These are phyloP conservation scores for Amphiduros pacificus DNA, from an alignment of 2,888 invertebrate genomes.

Conservation along the genomic window DNA sequence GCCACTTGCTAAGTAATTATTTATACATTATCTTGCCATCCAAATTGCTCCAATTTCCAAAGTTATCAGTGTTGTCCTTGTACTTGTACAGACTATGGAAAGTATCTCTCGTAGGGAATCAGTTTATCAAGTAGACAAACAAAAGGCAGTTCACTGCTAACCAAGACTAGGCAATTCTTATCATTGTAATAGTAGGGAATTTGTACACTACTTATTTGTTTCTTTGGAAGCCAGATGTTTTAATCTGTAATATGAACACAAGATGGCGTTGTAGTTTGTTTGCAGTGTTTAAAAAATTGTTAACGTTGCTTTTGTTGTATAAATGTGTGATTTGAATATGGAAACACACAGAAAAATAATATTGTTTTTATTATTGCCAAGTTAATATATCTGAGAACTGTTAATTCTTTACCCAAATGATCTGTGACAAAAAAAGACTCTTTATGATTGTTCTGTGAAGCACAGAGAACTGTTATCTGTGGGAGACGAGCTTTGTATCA, in stretches of 20 bases:
- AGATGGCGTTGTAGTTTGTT: slow-evolving; percentile 20
- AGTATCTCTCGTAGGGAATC: slow-evolving; percentile 17
- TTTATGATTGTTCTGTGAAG: too few species aligned
- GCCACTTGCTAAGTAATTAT: slow-evolving; percentile 11
- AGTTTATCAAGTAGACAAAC: too few species aligned
- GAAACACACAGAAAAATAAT: too few species aligned
- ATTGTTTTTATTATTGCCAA: too few species aligned
- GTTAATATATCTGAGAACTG: too few species aligned
- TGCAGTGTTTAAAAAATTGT: slow-evolving; percentile 22
- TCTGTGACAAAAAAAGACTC: too few species aligned
- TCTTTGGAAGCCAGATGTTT: slow-evolving; percentile 9
- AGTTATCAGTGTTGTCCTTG: slow-evolving; percentile 11
- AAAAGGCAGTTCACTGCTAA: too few species aligned
- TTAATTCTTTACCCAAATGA: too few species aligned
- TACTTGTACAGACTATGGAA: slow-evolving; percentile 8
- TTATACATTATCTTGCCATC: slow-evolving; percentile 9
- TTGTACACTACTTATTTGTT: slow-evolving; percentile 10
- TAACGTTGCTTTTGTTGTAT: slow-evolving; percentile 17
- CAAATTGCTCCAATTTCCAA: slow-evolving; percentile 9
- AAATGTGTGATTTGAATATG: slow-evolving; percentile 6
- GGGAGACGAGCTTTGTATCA: too few species aligned
- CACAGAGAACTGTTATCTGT: too few species aligned
- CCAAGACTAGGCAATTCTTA: background rate
- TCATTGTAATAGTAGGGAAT: background rate
- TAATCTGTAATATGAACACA: slow-evolving; percentile 13